Base-by-base conservation (phyloP, 2,888 invertebrate species). In the Adineta ricciae region DNA sequence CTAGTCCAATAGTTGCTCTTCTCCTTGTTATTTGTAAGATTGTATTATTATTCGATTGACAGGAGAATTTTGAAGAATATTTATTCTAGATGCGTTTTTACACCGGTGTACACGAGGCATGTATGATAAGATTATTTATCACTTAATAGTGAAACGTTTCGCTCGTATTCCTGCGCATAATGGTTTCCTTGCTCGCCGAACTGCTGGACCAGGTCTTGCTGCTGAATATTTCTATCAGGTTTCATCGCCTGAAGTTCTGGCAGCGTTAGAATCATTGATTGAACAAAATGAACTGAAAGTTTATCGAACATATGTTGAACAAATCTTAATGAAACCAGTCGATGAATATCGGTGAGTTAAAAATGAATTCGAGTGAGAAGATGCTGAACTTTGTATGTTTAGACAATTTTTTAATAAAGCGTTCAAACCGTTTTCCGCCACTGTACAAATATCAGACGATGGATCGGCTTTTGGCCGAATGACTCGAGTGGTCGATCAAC, bases 151-250 rank as follows among this genome's bases (percentile, higher is more conserved):
- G 86, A 94, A 94, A 90, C 94, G 94, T 87, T 93, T 94, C 86
- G 96, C 95, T 2, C 93, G 96, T 84, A 93, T 96, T 87, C 96
- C 97, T 9, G 94, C 95, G 27, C 94, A 94, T 89, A 96, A 96
- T 91, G 94, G 95, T 90, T 94, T 94, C 89, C 94, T 95, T 86
- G 96, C 95, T 64, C 93, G 93, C 88, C 93, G 96, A 88, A 93
- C 95, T 87, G 94, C 94, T 86, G 96, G 96, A 7, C 96, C 96
- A 16, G 96, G 96, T 46, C 92, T 96, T 87, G 94, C 94, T 78
- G 92, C 94, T 50, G 94, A 94, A 89, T 95, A 95, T 89, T 95
- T 93, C 90, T 95, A 94, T 89, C 95, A 95, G 91, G 94, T 95
- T 90, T 90, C 93, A 87, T 94, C 95, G 3, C 95, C 95, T 88